phyloP scores from a whole-genome alignment of 2,888 invertebrate species.

The Sphaerophoria rueppellii region DNA sequence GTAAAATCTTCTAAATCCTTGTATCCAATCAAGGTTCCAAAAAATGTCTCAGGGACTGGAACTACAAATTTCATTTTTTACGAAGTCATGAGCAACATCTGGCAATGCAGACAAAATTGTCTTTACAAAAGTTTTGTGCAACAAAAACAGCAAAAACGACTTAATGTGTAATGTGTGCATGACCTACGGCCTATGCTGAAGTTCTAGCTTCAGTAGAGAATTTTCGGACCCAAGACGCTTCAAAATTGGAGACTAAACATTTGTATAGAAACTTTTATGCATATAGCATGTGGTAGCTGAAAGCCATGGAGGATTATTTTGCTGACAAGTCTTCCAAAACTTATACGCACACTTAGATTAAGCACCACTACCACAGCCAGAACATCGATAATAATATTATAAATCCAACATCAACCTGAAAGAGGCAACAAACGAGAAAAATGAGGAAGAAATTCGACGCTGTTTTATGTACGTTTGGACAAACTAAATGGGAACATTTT shows the following conservation, averaged over 20 bases:
- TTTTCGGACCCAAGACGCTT: background rate
- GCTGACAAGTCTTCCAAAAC: slow-evolving; percentile 3
- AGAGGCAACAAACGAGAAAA: background rate
- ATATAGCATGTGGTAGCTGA: slow-evolving; percentile 48
- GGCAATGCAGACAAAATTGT: slow-evolving; percentile 63
- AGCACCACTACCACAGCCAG: background rate
- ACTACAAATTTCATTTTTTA: slow-evolving; percentile 37
- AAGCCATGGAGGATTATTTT: slow-evolving; percentile 57
- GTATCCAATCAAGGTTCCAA: background rate
- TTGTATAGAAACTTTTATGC: slow-evolving; percentile 49
- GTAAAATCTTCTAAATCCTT: too few relatives aligned
- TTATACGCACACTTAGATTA: background rate
- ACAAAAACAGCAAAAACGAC: slow-evolving; percentile 26
- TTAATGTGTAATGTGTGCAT: slow-evolving; percentile 64
- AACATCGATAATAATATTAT: background rate
- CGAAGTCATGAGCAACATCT: slow-evolving; percentile 55
- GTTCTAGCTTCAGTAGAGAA: slow-evolving; percentile 3
- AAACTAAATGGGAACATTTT: slow-evolving; percentile 79
- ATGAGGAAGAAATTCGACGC: slow-evolving; percentile 60
- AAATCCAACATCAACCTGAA: slow-evolving; percentile 5
- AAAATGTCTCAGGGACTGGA: background rate
- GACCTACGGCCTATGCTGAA: slow-evolving; percentile 66
- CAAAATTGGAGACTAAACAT: background rate
- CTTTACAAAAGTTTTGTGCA: slow-evolving; percentile 45
- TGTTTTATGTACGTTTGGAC: slow-evolving; percentile 77